Evolutionary conservation across 2,888 invertebrate species (phyloP), one percentile per base, ranked within the genome.

Genomic region (Ectropis crepuscularia): DNA sequence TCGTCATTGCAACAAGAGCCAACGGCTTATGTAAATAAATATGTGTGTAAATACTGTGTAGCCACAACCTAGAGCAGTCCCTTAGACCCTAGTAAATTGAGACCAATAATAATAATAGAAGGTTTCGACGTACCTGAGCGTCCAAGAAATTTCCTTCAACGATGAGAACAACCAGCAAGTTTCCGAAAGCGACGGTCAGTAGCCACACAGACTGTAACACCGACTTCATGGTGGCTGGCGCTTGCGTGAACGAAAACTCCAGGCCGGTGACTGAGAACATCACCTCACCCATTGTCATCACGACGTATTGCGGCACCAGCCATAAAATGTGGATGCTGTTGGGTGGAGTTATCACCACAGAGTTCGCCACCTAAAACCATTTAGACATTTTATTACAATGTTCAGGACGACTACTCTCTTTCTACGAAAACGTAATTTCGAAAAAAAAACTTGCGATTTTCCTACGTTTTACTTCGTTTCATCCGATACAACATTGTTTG

Each of bases 201-300:
- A 99, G 93, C 98, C 99, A 99, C 10, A 96, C 95, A 0, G 99
- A 98, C 85, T 97, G 97, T 53, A 99, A 87, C 0, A 99, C 96
- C 0, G 99, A 97, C 87, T 99, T 99, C 99, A 99, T 99, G 69
- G 95, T 96, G 6, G 94, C 83, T 0, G 99, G 98, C 0, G 99
- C 98, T 93, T 98, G 98, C 0, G 98, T 97, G 87, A 98, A 99
- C 0, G 99, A 97, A 88, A 99, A 99, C 82, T 98, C 97, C 28
- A 99, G 92, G 0, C 99, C 99, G 0, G 99, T 99, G 37, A 99
- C 96, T 0, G 98, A 98, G 86, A 99, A 98, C 96, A 99, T 96
- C 47, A 99, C 96, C 88, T 99, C 99, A 0, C 96, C 99, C 77
- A 96, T 95, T 0, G 99, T 98, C 77, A 99, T 96, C 11, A 99